Conservation (phyloP, 2,888 invertebrate genomes). For the Coleophora flavipennella region DNA sequence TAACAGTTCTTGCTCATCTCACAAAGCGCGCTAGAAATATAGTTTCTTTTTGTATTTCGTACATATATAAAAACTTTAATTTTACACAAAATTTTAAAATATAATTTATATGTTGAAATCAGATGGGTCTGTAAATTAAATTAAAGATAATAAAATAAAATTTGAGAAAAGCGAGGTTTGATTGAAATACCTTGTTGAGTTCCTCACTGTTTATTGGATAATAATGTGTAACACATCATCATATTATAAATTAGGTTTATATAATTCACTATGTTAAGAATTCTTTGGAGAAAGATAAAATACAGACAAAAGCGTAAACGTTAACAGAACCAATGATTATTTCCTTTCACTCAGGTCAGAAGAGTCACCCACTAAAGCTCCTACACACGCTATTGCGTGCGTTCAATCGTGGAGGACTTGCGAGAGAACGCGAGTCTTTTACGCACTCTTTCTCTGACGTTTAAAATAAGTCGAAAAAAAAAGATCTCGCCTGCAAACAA, state of each 20-base stretch:
- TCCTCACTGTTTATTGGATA: slow-evolving; percentile 25
- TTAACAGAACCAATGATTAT: no score
- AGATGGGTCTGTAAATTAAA: slow-evolving; percentile 62
- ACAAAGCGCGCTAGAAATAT: slow-evolving; percentile 24
- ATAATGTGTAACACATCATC: slow-evolving; percentile 21
- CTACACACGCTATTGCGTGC: no score
- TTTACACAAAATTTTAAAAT: slow-evolving; percentile 40
- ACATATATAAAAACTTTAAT: slow-evolving; percentile 21
- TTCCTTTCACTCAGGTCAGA: no score
- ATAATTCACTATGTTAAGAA: slow-evolving; percentile 22
- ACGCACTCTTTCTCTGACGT: no score
- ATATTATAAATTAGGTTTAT: no score
- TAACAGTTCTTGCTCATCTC: slow-evolving; percentile 37
- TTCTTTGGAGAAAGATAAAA: slow-evolving; percentile 12
- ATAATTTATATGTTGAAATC: slow-evolving; percentile 52
- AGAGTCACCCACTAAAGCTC: no score
- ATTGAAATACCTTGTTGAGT: slow-evolving; percentile 14
- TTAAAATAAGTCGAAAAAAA: no score
- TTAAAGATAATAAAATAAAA: slow-evolving; percentile 52
- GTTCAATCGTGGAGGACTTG: no score
- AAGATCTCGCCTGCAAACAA: no score
- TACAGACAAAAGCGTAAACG: slow-evolving; percentile 3
- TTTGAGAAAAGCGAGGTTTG: slow-evolving; percentile 38
- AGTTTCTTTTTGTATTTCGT: slow-evolving; percentile 22
- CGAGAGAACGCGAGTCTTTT: no score